Evolutionary conservation across 1,140 invertebrate genomes (phyloP), one percentile per base, ranked within the genome.

Genomic region (Drosophila simulans): DNA sequence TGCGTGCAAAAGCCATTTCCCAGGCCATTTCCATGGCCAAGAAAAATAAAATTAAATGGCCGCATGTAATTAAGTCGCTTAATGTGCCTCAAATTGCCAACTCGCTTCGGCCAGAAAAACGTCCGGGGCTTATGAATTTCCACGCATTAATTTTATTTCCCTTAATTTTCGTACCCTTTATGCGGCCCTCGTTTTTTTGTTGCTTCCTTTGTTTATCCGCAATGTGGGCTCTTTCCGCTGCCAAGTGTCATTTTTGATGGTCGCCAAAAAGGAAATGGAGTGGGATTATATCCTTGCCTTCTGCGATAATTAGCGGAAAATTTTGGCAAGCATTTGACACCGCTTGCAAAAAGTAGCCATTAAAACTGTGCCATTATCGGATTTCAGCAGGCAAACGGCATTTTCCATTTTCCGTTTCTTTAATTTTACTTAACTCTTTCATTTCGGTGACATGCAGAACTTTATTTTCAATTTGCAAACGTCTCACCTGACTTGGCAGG

Each of bases 31-130:
- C 27, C 43, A 60, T 48, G 42, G 53, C 40, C 71, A 65, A 57
- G 64, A 58, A 63, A 66, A 72, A 84, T 81, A 78, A 88, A 86
- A 82, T 75, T 75, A 75, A 75, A 88, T 75, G 65, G 49, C 54
- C 64, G 37, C 43, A 54, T 65, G 70, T 71, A 86, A 86, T 82
- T 88, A 82, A 88, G 75, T 65, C 49, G 63, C 82, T 60, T 65
- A 76, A 71, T 70, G 71, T 70, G 59, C 39, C 63, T 39, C 69
- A 55, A 69, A 77, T 60, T 70, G 70, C 70, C 79, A 73, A 52
- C 60, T 73, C 39, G 59, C 57, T 39, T 46, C 17, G 17, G 35
- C 40, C 55, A 37, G 39, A 52, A 63, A 70, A 57, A 42, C 60
- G 64, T 72, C 63, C 53, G 54, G 34, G 65, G 64, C 76, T 85